phyloP scores from a whole-genome alignment of 2,888 invertebrate species.

The Cheilosia soror region DNA sequence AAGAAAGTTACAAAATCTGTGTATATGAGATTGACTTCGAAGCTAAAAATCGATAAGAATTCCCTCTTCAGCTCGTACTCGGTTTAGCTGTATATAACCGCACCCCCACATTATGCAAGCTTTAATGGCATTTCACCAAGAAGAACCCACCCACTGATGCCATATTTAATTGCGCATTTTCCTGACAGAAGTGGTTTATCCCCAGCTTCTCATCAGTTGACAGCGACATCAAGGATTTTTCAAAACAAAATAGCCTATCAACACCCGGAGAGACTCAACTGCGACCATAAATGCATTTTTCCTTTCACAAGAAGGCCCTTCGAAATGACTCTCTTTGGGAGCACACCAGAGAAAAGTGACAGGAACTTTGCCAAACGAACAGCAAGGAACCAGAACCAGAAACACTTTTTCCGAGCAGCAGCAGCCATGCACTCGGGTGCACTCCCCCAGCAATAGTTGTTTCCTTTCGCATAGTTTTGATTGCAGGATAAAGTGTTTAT shows the following conservation, averaged over 20 bases:
- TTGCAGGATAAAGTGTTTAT: conserved; percentile 76
- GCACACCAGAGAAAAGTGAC: conserved; percentile 30
- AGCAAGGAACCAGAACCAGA: conserved; percentile 59
- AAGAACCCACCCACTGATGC: conserved; percentile 37
- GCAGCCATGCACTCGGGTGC: neutral
- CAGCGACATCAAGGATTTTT: conserved; percentile 31
- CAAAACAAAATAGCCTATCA: conserved; percentile 32
- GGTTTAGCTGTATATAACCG: no score
- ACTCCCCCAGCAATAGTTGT: conserved; percentile 4
- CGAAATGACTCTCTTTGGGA: conserved; percentile 26
- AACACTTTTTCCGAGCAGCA: conserved; percentile 65
- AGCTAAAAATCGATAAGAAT: no score
- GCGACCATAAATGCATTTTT: conserved; percentile 51
- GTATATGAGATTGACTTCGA: no score
- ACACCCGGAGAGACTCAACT: conserved; percentile 65
- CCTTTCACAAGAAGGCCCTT: conserved; percentile 4
- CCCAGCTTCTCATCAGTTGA: conserved; percentile 41
- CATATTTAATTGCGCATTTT: conserved; percentile 10
- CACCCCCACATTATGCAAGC: neutral
- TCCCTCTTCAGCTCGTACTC: no score
- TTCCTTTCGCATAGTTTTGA: conserved; percentile 60
- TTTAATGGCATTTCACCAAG: conserved; percentile 10
- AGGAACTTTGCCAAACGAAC: conserved; percentile 52
- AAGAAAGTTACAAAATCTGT: no score
- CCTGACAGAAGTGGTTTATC: conserved; percentile 12